phyloP scores from a whole-genome alignment of 2,888 invertebrate genomes.

The Melieria omissa region DNA sequence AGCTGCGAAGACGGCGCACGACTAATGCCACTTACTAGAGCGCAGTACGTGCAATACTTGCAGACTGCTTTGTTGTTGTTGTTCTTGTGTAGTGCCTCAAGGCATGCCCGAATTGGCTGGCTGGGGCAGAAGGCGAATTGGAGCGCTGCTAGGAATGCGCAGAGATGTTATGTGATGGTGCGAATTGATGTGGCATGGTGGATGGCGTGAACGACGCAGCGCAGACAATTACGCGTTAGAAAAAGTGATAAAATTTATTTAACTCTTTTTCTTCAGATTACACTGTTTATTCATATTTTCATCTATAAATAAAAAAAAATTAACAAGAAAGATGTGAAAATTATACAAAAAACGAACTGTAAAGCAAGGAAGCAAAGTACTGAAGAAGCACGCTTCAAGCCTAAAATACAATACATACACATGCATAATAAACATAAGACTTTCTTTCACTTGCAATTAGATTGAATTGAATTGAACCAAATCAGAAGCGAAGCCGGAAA shows the following conservation, averaged over 20 bases:
- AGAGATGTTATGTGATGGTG: too few species aligned
- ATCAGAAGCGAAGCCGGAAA: too few species aligned
- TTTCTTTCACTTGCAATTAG: neutral
- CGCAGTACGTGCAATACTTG: too few species aligned
- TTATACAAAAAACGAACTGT: neutral
- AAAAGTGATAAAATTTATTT: slow-evolving; percentile 29
- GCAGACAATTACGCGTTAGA: slow-evolving; percentile 2
- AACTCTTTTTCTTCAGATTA: slow-evolving; percentile 25
- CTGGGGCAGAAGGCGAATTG: neutral
- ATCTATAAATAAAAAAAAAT: slow-evolving; percentile 19
- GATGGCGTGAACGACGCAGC: too few species aligned
- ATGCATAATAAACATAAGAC: slow-evolving; percentile 5
- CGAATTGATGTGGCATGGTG: too few species aligned
- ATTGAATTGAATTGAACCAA: too few species aligned
- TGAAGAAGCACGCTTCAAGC: slow-evolving; percentile 10
- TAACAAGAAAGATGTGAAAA: neutral
- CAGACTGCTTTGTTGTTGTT: neutral
- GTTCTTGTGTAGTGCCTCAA: neutral
- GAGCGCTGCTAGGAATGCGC: neutral
- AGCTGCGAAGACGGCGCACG: slow-evolving; percentile 13
- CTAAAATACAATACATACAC: slow-evolving; percentile 29
- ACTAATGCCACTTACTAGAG: slow-evolving; percentile 5
- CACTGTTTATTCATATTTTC: slow-evolving; percentile 29
- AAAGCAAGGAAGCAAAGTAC: slow-evolving; percentile 18
- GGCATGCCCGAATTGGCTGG: neutral